phyloP scores from a whole-genome alignment of 53 echinoderm and acorn worm genomes.

The Echinometra lucunter region DNA sequence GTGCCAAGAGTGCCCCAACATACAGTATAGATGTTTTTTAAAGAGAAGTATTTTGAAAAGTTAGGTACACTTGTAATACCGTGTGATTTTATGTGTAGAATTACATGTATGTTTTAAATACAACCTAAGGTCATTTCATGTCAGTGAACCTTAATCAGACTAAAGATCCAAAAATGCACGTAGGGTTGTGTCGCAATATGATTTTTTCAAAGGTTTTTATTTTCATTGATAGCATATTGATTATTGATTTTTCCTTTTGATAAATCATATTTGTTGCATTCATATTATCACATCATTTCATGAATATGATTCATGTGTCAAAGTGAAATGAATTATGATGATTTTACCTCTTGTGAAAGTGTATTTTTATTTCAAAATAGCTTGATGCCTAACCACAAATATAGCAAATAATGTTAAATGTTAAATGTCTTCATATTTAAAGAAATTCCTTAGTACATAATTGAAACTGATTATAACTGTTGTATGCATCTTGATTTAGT shows the following conservation, averaged over 20 bases:
- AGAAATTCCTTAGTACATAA: too few relatives aligned
- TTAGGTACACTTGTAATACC: too few relatives aligned
- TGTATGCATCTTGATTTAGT: neutral
- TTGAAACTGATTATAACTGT: neutral
- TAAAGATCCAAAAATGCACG: neutral
- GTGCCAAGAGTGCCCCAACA: too few relatives aligned
- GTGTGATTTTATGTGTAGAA: too few relatives aligned
- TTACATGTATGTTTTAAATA: neutral
- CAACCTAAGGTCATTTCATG: neutral
- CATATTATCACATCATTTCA: neutral
- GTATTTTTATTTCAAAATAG: too few relatives aligned
- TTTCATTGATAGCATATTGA: neutral
- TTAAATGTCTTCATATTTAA: neutral
- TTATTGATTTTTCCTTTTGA: neutral
- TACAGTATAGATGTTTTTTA: too few relatives aligned
- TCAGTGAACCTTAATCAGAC: neutral
- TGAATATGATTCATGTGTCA: neutral
- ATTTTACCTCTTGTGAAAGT: neutral
- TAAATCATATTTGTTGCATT: neutral
- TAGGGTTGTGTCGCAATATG: neutral
- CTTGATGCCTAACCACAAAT: neutral
- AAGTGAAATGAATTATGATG: neutral
- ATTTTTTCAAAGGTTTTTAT: neutral
- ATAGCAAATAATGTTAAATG: too few relatives aligned
- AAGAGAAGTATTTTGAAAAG: too few relatives aligned